Base-by-base conservation (phyloP, 2,888 invertebrate species). In the Ernsta delagoae region DNA sequence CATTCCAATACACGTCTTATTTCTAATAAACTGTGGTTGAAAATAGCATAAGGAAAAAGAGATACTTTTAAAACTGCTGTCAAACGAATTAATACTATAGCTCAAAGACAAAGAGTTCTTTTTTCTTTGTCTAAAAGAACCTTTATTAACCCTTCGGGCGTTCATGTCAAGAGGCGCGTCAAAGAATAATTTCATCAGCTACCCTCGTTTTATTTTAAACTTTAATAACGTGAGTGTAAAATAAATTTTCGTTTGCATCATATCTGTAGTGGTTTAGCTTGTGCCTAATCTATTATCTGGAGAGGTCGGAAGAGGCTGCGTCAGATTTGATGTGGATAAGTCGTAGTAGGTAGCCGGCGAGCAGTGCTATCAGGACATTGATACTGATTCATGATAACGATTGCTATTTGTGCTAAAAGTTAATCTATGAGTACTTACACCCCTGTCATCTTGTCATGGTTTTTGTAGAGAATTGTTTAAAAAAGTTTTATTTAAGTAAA, bases 261-360 rank as follows among this genome's bases (percentile, higher is more conserved):
- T 34, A n/a, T 31, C 45, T 57, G 39, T 48, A 68, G 66, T 54
- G 61, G 66, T 43, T 59, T 43, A 57, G 67, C 67, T 60, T 71
- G 72, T 71, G 72, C 71, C 70, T 65, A 59, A 72, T 72, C 72
- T 67, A 62, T 64, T 63, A 72, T 70, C 71, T 71, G 11, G 39
- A 57, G 70, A 68, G 67, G 61, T 8, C 54, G 36, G 48, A 50
- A 71, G 71, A 57, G 70, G 59, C 69, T 66, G 65, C 41, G 63
- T 43, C 65, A 54, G 72, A 72, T 71, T 60, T 48, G 64, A 72
- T 72, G 56, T 54, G 64, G 70, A 39, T 39, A 39, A 36, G 6
- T 61, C 57, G 59, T 45, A 62, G 66, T 48, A 45, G 56, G 39
- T 45, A 34, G 54, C 12, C 7, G 24, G 45, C 31, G 65, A 59